Conservation (phyloP, 2,113 vertebrate genomes). For the Alligator sinensis region DNA sequence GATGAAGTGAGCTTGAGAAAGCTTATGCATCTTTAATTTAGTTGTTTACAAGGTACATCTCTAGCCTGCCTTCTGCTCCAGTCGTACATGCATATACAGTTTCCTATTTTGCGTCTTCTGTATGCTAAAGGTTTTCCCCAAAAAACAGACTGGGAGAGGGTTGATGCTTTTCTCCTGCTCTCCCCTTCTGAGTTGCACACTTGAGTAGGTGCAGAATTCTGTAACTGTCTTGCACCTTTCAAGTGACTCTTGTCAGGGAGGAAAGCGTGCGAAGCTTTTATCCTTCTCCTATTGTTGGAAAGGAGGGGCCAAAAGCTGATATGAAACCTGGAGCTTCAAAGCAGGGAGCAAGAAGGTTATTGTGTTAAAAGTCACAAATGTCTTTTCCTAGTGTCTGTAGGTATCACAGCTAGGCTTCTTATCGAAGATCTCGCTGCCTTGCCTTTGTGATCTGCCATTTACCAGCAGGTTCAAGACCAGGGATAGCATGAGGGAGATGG, state of each 20-base stretch:
- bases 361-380: neutral
- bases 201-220: neutral
- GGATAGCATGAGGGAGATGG: neutral
- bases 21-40: too few species aligned
- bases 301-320: neutral
- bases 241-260: rapidly evolving
- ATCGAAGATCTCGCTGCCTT: neutral
- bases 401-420: neutral
- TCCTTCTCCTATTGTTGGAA: neutral
- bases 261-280: neutral
- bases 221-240: neutral
- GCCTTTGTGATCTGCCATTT: neutral
- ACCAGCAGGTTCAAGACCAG: neutral
- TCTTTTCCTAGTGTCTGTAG: neutral
- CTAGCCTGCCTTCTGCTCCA: neutral
- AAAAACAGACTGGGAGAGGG: rapidly evolving
- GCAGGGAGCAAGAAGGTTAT: neutral
- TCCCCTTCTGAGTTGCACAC: neutral
- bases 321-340: neutral
- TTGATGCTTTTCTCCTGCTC: rapidly evolving
- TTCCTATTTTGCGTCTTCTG: neutral
- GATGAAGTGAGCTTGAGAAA: too few species aligned
- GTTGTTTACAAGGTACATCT: too few species aligned
- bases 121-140: rapidly evolving
- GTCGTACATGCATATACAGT: neutral